Conservation (phyloP, 2,113 vertebrate genomes). For the Tyrannus savana region DNA sequence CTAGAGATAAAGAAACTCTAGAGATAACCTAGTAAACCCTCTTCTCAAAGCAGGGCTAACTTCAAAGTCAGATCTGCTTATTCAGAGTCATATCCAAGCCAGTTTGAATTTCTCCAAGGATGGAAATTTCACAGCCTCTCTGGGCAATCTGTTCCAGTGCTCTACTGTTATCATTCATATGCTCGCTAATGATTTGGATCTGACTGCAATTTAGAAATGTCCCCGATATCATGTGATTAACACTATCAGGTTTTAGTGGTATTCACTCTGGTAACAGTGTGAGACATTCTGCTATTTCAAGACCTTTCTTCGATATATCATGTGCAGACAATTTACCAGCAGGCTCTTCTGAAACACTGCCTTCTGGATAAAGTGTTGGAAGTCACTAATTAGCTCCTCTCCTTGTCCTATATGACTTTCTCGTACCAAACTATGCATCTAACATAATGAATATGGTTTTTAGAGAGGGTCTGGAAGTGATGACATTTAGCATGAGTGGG, state of each 20-base stretch:
- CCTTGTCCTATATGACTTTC: background rate
- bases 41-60: background rate
- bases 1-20: background rate
- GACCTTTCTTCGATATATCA: background rate
- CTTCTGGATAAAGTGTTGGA: slow-evolving; percentile 2
- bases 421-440: background rate
- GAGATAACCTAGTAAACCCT: background rate
- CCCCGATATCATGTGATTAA: background rate
- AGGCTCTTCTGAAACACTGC: background rate
- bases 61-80: background rate
- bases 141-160: background rate
- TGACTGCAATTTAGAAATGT: background rate
- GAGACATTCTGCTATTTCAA: background rate
- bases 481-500: slow-evolving; percentile 28
- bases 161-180: background rate
- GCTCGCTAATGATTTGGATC: background rate
- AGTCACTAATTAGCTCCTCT: slow-evolving; percentile 40
- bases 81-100: background rate
- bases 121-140: background rate
- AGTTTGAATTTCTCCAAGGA: background rate
- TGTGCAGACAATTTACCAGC: background rate
- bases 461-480: slow-evolving; percentile 13
- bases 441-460: background rate
- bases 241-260: background rate
- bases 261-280: background rate